Evolutionary conservation across 2,797 vertebrate genomes (phyloP).

Genomic region (Prunella strophiata): DNA sequence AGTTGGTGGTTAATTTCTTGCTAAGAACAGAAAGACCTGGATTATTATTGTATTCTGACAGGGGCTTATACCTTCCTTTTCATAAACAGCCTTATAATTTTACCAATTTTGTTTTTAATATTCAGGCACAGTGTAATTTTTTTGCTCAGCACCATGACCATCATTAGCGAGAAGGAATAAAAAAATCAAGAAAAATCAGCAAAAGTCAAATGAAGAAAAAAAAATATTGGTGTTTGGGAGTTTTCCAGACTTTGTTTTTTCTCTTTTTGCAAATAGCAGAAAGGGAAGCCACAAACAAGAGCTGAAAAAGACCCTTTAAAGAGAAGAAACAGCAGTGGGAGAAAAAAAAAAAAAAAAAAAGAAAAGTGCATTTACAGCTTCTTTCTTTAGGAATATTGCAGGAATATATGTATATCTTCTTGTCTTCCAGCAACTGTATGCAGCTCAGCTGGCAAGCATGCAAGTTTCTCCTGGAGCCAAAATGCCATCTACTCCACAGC

Average conservation of each 20-base stretch:
- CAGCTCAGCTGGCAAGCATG: constrained; percentile 99
- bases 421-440: constrained; percentile 95
- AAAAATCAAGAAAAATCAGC: neutral
- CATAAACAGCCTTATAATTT: neutral
- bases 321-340: neutral
- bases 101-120: neutral
- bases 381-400: constrained; percentile 14
- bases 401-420: constrained; percentile 53
- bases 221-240: neutral
- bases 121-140: neutral
- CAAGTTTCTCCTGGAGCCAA: constrained; percentile 99
- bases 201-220: neutral
- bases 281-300: neutral
- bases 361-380: neutral
- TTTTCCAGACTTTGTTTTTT: neutral
- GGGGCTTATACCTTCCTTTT: neutral
- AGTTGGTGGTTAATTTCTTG: neutral
- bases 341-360: neutral
- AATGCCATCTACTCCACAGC: constrained; percentile 94
- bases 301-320: neutral
- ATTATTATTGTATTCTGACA: neutral
- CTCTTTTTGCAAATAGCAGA: neutral
- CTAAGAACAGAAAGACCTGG: neutral
- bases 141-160: neutral
- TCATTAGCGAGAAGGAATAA: neutral